A percentile compares a stretch with the other conserved stretches of the same genome.
phyloP scores from a whole-genome alignment of 1,140 invertebrate species.

The Sinella curviseta region DNA sequence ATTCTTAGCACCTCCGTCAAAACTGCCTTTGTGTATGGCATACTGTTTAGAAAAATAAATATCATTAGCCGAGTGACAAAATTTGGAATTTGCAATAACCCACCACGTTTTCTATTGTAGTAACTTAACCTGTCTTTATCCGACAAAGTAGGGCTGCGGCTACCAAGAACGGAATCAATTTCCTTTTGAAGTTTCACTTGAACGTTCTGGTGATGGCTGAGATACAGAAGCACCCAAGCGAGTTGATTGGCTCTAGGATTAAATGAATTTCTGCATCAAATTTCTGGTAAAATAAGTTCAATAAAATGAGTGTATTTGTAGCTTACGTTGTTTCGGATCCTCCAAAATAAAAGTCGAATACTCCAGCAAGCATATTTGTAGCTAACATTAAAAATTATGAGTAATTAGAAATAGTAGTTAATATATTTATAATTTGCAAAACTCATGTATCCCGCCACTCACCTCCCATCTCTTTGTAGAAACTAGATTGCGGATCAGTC shows the following conservation, averaged over 20 bases:
- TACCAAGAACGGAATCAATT: background rate
- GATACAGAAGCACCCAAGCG: background rate
- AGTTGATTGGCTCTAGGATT: background rate
- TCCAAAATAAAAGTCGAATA: background rate
- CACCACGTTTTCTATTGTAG: background rate
- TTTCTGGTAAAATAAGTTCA: background rate
- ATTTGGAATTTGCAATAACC: background rate
- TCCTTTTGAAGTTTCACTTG: background rate
- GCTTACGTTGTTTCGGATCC: background rate
- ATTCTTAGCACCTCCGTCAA: background rate
- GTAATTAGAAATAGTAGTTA: background rate
- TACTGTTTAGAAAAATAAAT: background rate
- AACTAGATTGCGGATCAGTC: background rate
- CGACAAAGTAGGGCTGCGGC: background rate
- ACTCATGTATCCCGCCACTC: background rate
- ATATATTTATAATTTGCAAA: background rate
- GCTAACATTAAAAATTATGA: background rate
- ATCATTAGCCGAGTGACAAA: background rate
- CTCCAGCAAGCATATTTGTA: background rate
- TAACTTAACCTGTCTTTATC: background rate
- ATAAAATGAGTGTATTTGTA: background rate
- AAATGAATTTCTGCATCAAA: background rate
- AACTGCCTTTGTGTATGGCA: constrained; percentile 28
- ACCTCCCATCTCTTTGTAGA: background rate
- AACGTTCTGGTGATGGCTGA: background rate